These are phyloP conservation scores for Anagyrus pseudococci DNA, from an alignment of 2,888 invertebrate genomes.

Conservation along the genomic window DNA sequence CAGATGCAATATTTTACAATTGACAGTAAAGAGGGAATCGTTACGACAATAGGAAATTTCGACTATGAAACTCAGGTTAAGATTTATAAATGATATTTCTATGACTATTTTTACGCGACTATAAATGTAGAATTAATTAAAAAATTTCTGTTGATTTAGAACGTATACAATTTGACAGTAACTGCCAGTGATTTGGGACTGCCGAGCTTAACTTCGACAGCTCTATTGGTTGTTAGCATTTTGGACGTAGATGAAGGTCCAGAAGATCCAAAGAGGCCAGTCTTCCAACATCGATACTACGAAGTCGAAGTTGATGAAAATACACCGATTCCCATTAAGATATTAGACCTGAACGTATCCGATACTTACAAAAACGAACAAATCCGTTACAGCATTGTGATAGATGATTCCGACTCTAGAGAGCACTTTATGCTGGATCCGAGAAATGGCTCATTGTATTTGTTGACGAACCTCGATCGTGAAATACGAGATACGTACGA, in stretches of 20 bases:
- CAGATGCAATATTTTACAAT: slow-evolving; percentile 72
- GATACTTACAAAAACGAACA: slow-evolving; percentile 69
- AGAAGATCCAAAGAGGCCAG: slow-evolving; percentile 55
- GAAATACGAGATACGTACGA: slow-evolving; percentile 74
- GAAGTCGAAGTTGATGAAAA: slow-evolving; percentile 86
- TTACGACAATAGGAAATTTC: slow-evolving; percentile 76
- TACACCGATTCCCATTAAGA: slow-evolving; percentile 74
- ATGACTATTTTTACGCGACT: neutral
- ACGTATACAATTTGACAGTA: slow-evolving; percentile 75
- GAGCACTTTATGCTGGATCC: slow-evolving; percentile 78
- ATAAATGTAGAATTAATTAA: neutral
- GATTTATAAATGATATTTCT: too few species aligned
- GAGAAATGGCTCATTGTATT: slow-evolving; percentile 76
- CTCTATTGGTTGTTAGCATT: slow-evolving; percentile 73
- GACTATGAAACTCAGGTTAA: slow-evolving; percentile 72
- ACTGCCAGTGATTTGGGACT: slow-evolving; percentile 86
- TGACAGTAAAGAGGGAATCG: slow-evolving; percentile 84
- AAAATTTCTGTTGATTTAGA: slow-evolving; percentile 6
- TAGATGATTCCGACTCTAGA: slow-evolving; percentile 67
- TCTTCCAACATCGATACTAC: slow-evolving; percentile 76
- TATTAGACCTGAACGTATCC: slow-evolving; percentile 79
- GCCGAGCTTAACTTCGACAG: slow-evolving; percentile 81
- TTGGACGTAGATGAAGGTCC: slow-evolving; percentile 69
- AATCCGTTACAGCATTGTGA: slow-evolving; percentile 71
- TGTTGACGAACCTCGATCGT: slow-evolving; percentile 77